phyloP scores from a whole-genome alignment of 2,113 vertebrate species.

The Boleophthalmus pectinirostris region DNA sequence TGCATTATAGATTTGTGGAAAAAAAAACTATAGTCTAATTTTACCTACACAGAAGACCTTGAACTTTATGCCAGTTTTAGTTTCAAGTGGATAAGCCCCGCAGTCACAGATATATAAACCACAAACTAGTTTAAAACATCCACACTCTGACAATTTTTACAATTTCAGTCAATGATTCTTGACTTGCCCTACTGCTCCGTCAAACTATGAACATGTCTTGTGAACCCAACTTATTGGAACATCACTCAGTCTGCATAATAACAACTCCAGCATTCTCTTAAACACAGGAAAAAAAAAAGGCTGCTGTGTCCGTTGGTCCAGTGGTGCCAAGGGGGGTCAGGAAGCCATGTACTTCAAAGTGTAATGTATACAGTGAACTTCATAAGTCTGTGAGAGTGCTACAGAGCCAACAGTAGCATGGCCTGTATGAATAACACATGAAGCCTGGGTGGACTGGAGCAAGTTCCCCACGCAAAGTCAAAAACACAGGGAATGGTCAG shows the following conservation, averaged over 20 bases:
- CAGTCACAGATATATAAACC: too few species aligned
- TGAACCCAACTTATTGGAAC: background rate
- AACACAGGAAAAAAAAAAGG: background rate
- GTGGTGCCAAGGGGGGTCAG: background rate
- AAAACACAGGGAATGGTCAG: slow-evolving; percentile 7
- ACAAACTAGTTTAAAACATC: too few species aligned
- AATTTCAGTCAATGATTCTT: background rate
- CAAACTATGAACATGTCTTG: background rate
- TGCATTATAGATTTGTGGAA: too few species aligned
- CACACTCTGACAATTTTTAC: too few species aligned
- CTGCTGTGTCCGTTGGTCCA: background rate
- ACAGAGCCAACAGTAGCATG: slow-evolving; percentile 20
- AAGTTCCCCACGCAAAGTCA: slow-evolving; percentile 23
- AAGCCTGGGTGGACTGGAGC: slow-evolving; percentile 25
- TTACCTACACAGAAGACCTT: too few species aligned
- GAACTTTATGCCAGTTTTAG: too few species aligned
- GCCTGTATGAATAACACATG: slow-evolving; percentile 49
- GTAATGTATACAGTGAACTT: slow-evolving; percentile 17
- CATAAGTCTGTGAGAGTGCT: slow-evolving; percentile 13
- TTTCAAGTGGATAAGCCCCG: too few species aligned
- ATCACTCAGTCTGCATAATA: background rate
- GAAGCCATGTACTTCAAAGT: slow-evolving; percentile 12
- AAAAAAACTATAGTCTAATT: too few species aligned
- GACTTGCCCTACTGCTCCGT: background rate
- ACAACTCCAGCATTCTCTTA: background rate